phyloP scores from a whole-genome alignment of 1,140 invertebrate species.

The Drosophila tropicalis region DNA sequence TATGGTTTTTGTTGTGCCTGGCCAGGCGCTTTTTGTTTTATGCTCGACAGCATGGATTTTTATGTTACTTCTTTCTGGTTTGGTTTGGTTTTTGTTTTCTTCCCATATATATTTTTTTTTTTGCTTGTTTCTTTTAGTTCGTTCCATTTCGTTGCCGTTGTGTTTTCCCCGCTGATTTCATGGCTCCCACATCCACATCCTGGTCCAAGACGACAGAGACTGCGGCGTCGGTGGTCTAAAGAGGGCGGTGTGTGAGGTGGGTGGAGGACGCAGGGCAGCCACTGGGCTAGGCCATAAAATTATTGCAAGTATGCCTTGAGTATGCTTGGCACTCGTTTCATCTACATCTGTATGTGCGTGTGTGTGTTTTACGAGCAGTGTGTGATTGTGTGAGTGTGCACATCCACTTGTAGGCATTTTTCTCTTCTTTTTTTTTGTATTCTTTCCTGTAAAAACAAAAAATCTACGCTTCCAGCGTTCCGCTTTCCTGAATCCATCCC shows the following conservation, averaged over 20 bases:
- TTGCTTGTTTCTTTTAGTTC: slow-evolving; percentile 20
- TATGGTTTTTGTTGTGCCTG: slow-evolving; percentile 60
- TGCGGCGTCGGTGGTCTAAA: background rate
- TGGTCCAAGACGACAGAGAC: slow-evolving; percentile 12
- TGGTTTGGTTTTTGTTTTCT: slow-evolving; percentile 43
- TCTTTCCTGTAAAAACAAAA: slow-evolving; percentile 76
- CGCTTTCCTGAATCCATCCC: slow-evolving; percentile 26
- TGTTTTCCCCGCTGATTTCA: slow-evolving; percentile 71
- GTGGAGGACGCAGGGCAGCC: slow-evolving; percentile 26
- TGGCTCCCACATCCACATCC: slow-evolving; percentile 48
- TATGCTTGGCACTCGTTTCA: slow-evolving; percentile 73
- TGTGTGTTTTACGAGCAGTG: slow-evolving; percentile 74
- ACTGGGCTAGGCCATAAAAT: slow-evolving; percentile 74
- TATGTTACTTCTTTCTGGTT: slow-evolving; percentile 80
- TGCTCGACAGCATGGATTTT: slow-evolving; percentile 78
- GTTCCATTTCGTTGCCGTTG: slow-evolving; percentile 40
- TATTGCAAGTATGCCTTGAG: slow-evolving; percentile 81
- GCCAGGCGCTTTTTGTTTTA: slow-evolving; percentile 77
- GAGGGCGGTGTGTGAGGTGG: background rate
- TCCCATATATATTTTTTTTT: slow-evolving; percentile 2
- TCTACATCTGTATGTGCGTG: slow-evolving; percentile 47
- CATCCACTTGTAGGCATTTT: slow-evolving; percentile 74
- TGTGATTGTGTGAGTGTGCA: slow-evolving; percentile 39
- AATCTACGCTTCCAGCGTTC: slow-evolving; percentile 57
- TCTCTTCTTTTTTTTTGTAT: slow-evolving; percentile 51